These are phyloP conservation scores for Diaphora mendica DNA, from an alignment of 2,888 invertebrate species.

Conservation along the genomic window DNA sequence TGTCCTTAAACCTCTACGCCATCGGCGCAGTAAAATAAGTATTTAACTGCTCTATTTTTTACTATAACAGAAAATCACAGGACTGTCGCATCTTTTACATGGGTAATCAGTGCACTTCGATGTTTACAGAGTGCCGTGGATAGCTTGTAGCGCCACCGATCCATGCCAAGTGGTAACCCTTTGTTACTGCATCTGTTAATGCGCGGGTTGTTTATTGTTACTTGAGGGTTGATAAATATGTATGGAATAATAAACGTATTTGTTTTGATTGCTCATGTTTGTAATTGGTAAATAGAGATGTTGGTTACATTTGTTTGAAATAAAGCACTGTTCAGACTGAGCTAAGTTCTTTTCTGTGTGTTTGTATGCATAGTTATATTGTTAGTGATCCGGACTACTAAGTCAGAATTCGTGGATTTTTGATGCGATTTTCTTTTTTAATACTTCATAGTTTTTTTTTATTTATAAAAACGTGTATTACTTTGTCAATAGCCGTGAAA, in stretches of 20 bases:
- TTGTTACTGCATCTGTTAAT: slow-evolving; percentile 59
- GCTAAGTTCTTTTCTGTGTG: too few relatives aligned
- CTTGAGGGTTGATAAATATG: slow-evolving; percentile 31
- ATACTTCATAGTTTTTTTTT: too few relatives aligned
- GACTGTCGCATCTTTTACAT: slow-evolving; percentile 42
- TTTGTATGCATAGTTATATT: too few relatives aligned
- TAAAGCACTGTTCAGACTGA: neutral
- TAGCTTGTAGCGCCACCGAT: slow-evolving; percentile 50
- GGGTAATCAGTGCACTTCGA: slow-evolving; percentile 42
- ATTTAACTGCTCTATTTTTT: neutral
- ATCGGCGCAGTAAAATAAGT: neutral
- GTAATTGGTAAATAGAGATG: slow-evolving; percentile 1
- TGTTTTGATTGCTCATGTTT: slow-evolving; percentile 9
- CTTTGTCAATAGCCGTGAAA: too few relatives aligned
- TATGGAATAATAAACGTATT: slow-evolving; percentile 15
- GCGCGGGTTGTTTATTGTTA: slow-evolving; percentile 53
- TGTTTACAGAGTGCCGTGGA: slow-evolving; percentile 53
- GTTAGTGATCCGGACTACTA: too few relatives aligned
- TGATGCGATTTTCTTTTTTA: too few relatives aligned
- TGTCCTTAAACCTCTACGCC: too few relatives aligned
- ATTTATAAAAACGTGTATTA: too few relatives aligned
- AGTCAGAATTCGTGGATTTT: too few relatives aligned
- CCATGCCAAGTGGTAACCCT: slow-evolving; percentile 62
- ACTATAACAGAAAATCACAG: slow-evolving; percentile 29
- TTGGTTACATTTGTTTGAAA: neutral